Percentiles rank a stretch among this genome's conserved stretches.
Evolutionary conservation across 2,888 invertebrate species (phyloP).

Genomic region (Agriopis leucophaearia): DNA sequence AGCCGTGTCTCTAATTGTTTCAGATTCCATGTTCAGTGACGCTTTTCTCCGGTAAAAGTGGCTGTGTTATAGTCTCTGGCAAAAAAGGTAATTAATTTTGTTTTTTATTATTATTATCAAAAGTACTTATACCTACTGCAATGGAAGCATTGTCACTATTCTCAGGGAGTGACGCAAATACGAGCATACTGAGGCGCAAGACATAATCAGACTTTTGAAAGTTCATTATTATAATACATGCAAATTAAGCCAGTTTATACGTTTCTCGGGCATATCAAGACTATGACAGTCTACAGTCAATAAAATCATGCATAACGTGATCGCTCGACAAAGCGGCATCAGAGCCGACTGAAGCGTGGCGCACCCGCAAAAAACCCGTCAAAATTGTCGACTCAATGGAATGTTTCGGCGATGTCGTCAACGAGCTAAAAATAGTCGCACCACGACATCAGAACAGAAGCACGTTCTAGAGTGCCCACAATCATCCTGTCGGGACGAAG

Average conservation of each 20-base stretch:
- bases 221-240: conserved; percentile 22
- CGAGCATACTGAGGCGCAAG: not conserved
- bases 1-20: conserved; percentile 46
- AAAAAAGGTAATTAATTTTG: conserved; percentile 34
- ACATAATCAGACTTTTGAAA: conserved; percentile 35
- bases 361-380: conserved; percentile 52
- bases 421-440: conserved; percentile 76
- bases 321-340: conserved; percentile 30
- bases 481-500: conserved; percentile 73
- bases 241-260: conserved; percentile 31
- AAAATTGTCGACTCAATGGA: conserved; percentile 68
- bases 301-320: conserved; percentile 44
- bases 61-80: conserved; percentile 55
- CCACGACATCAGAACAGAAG: conserved; percentile 54
- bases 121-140: not conserved
- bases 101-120: not conserved
- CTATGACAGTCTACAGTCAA: conserved; percentile 37
- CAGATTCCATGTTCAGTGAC: conserved; percentile 52
- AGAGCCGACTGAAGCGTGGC: conserved; percentile 52
- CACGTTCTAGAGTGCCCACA: conserved; percentile 66
- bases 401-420: conserved; percentile 75
- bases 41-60: conserved; percentile 49
- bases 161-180: conserved; percentile 5
- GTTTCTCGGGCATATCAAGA: conserved; percentile 27
- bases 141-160: not conserved